Percentiles rank a stretch among this genome's conserved stretches.
These are phyloP conservation scores for Petroica traversi DNA, from an alignment of 2,113 vertebrate species.

Conservation along the genomic window DNA sequence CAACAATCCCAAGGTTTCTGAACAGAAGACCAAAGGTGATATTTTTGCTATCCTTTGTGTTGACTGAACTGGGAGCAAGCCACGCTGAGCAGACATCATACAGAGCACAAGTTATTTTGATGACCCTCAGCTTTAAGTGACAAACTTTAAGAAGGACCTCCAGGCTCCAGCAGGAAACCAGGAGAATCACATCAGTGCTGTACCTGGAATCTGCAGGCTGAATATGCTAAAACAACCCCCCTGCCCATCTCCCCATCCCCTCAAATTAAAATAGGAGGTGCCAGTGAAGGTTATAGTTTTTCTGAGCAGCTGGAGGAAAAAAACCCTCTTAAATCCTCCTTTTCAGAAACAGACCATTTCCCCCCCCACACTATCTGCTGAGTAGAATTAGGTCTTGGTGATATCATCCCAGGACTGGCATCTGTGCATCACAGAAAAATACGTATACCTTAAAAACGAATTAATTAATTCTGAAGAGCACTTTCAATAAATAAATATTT, in stretches of 20 bases:
- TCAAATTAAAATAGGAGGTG: not conserved
- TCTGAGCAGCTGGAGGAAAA: not conserved
- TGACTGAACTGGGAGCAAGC: not conserved
- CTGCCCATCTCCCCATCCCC: fast-evolving
- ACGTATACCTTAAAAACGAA: not conserved
- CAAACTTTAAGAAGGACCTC: not conserved
- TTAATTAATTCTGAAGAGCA: not conserved
- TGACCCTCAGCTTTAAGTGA: not conserved
- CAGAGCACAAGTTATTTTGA: not conserved
- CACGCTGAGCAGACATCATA: not conserved
- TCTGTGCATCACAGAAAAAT: not conserved
- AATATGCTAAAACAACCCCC: not conserved
- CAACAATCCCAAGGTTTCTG: not conserved
- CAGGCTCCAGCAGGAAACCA: not conserved
- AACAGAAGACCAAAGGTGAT: not conserved
- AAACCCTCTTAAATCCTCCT: not conserved
- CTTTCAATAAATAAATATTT: not conserved
- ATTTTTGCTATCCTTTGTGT: not conserved
- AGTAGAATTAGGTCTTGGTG: not conserved
- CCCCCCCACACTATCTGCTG: not conserved
- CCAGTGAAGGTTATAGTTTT: not conserved
- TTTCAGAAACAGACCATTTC: not conserved
- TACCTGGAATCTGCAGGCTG: not conserved
- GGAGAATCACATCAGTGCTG: not conserved
- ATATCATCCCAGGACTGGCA: not conserved